Percentiles rank a stretch among this genome's conserved stretches.
These are phyloP conservation scores for Diplodus puntazzo DNA, from an alignment of 2,797 vertebrate species.

Conservation along the genomic window DNA sequence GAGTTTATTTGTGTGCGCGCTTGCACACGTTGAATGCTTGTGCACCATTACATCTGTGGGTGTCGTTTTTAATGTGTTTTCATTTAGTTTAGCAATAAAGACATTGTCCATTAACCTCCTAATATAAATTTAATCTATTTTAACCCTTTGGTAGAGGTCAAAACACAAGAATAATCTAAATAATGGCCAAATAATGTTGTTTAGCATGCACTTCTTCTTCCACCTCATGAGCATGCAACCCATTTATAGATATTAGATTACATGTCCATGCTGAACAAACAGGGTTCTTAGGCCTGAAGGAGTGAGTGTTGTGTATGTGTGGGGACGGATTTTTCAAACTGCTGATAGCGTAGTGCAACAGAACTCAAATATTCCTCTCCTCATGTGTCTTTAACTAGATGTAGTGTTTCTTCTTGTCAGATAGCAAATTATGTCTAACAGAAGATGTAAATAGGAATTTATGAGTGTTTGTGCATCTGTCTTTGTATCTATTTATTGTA, in stretches of 20 bases:
- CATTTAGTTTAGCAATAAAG: conserved; percentile 81
- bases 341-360: neutral
- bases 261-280: conserved; percentile 47
- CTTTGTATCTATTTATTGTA: conserved; percentile 2
- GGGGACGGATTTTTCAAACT: neutral
- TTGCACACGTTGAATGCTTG: conserved; percentile 50
- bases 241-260: conserved; percentile 44
- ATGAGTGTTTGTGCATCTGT: neutral
- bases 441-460: neutral
- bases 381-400: conserved; percentile 3
- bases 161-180: conserved; percentile 76
- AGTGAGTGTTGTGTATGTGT: conserved; percentile 23
- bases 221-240: conserved; percentile 47
- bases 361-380: too few relatives aligned
- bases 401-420: neutral
- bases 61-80: conserved; percentile 82
- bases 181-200: conserved; percentile 80
- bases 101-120: conserved; percentile 84
- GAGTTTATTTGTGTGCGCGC: conserved; percentile 5
- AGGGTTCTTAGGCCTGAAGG: conserved; percentile 36
- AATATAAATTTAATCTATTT: conserved; percentile 85
- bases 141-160: conserved; percentile 79
- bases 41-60: conserved; percentile 73
- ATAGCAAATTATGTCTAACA: neutral
- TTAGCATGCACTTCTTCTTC: conserved; percentile 56